These are phyloP conservation scores for Caenorhabditis elegans DNA, from an alignment of 1,140 invertebrate genomes.

Conservation along the genomic window WBcel235 BX284606.5:11253501-11254000, in stretches of 20 bases:
- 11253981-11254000: no score
- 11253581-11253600: slow-evolving; percentile 7
- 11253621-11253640: background rate
- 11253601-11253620: background rate
- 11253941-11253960: background rate
- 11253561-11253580: background rate
- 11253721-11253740: slow-evolving; percentile 12
- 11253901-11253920: background rate
- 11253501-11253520: background rate
- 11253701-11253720: background rate
- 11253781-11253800: background rate
- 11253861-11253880: background rate
- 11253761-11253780: background rate
- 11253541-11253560: background rate
- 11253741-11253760: background rate
- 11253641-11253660: background rate
- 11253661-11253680: slow-evolving; percentile 21
- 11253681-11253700: background rate
- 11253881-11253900: background rate
- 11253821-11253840: background rate
- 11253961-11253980: background rate
- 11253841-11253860: background rate
- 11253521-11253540: background rate
- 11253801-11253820: background rate
- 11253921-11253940: background rate